Base-by-base conservation (phyloP, 2,888 invertebrate species). In the Mesorhabditis sp. region DNA sequence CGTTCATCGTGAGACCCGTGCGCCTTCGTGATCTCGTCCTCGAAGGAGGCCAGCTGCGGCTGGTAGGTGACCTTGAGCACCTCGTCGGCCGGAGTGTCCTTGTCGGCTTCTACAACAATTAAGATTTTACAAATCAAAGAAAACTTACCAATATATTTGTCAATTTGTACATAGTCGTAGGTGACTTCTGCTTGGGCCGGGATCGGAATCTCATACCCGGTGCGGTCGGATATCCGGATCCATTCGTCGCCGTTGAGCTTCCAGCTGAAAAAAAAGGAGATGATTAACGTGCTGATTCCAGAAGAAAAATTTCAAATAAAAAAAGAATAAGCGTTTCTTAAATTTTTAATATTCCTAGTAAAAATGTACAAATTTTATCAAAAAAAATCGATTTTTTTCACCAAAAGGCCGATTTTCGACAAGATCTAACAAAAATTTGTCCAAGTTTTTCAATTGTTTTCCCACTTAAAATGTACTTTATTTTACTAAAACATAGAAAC, bases 171-270 rank as follows among this genome's bases (percentile, higher is more conserved):
- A 64, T 82, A 82, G 62, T 80, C 82, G 64, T 80, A 82, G 1
- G 82, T 81, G 45, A 80, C 77, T 61, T 73, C 74, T 4, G 84
- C 84, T 62, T 80, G 80, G 13, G 72, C 74, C 4, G 84, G 84
- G 65, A 85, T 70, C 15, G 84, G 84, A 71, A 84, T 84, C 69
- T 80, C 80, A 70, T 75, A 81, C 43, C 84, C 84, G 50, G 80
- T 80, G 5, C 75, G 69, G 6, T 69, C 71, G 15, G 82, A 82
- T 42, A 83, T 73, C n/a, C 84, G 70, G 10, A 84, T 70, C 70
- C 78, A 84, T 44, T 82, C 81, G 43, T 72, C 72, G 4, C 71
- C 71, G 69, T 78, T 80, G 41, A 82, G 67, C 15, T 75, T 69
- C 84, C 84, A 85, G 70, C 82, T 81, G 67, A 5, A 65, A 15